A percentile compares a stretch with the other conserved stretches of the same genome.
Evolutionary conservation across 2,888 invertebrate genomes (phyloP).

Genomic region (Lepas anatifera): DNA sequence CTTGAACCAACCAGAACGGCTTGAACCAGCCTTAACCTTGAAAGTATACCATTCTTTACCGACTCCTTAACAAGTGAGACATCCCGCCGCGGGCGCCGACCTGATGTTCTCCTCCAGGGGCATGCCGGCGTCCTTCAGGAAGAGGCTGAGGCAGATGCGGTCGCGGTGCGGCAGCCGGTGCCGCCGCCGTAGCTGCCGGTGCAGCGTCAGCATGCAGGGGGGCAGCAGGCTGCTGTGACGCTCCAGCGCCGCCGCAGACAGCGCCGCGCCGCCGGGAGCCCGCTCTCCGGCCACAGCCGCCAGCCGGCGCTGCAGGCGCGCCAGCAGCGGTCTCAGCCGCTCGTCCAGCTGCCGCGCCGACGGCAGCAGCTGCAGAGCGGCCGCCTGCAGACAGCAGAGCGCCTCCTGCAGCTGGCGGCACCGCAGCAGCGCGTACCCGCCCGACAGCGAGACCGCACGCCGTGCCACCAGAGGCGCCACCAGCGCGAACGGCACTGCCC

Average conservation of each 20-base stretch:
- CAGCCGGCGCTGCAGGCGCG: slow-evolving; percentile 39
- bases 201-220: slow-evolving; percentile 52
- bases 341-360: slow-evolving; percentile 40
- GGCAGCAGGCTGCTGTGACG: slow-evolving; percentile 45
- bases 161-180: slow-evolving; percentile 53
- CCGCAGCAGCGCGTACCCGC: slow-evolving; percentile 33
- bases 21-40: no score
- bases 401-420: slow-evolving; percentile 6
- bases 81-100: no score
- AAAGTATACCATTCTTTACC: no score
- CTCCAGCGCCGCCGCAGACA: slow-evolving; percentile 41
- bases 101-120: slow-evolving; percentile 41
- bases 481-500: slow-evolving; percentile 42
- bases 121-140: slow-evolving; percentile 57
- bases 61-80: no score
- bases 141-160: slow-evolving; percentile 52
- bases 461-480: slow-evolving; percentile 43
- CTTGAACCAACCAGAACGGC: no score
- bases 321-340: neutral
- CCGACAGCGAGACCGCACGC: slow-evolving; percentile 41
- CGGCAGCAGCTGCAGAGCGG: slow-evolving; percentile 42
- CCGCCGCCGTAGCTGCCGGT: slow-evolving; percentile 39
- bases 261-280: slow-evolving; percentile 43
- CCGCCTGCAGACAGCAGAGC: slow-evolving; percentile 38
- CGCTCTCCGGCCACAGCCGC: slow-evolving; percentile 45